Percentiles rank a stretch among this genome's conserved stretches.
Conservation (phyloP, 2,113 vertebrate species). For the Syngnathus scovelli region DNA sequence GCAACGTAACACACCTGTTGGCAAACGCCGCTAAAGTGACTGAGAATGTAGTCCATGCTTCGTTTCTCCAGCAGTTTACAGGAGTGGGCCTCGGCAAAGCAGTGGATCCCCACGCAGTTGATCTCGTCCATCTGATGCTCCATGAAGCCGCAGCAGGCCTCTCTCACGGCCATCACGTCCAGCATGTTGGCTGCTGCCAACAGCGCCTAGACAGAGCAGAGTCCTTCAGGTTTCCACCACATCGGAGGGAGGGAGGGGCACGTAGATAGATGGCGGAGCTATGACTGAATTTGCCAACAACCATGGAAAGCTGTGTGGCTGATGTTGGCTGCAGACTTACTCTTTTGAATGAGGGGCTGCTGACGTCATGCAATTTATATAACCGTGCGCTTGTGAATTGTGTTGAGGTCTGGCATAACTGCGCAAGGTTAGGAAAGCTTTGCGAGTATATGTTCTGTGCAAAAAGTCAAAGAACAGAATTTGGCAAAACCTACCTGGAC, state of each 20-base stretch:
- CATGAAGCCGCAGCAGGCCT: slow-evolving; percentile 75
- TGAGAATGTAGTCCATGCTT: slow-evolving; percentile 76
- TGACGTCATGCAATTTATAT: background rate
- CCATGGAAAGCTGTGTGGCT: too few relatives aligned
- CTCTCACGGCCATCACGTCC: slow-evolving; percentile 73
- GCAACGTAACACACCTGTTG: slow-evolving; percentile 58
- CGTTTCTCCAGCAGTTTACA: slow-evolving; percentile 68
- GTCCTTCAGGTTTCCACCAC: background rate
- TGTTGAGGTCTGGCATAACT: too few relatives aligned
- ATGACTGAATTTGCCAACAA: too few relatives aligned
- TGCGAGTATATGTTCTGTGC: background rate
- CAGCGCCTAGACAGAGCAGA: slow-evolving; percentile 49
- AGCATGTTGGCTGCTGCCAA: slow-evolving; percentile 76
- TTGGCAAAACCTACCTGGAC: slow-evolving; percentile 62
- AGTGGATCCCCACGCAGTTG: slow-evolving; percentile 78
- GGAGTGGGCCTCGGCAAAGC: slow-evolving; percentile 75
- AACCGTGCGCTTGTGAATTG: background rate
- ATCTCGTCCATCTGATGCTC: slow-evolving; percentile 78
- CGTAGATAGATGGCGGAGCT: too few relatives aligned
- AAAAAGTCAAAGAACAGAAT: too few relatives aligned
- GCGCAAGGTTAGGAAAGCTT: background rate
- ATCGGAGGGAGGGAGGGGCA: too few relatives aligned
- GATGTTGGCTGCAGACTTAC: too few relatives aligned
- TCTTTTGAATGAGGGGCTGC: background rate
- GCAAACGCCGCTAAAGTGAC: slow-evolving; percentile 69